Evolutionary conservation across 2,113 vertebrate species (phyloP), one percentile per base, ranked within the genome.

Genomic region (Bos indicus): DNA sequence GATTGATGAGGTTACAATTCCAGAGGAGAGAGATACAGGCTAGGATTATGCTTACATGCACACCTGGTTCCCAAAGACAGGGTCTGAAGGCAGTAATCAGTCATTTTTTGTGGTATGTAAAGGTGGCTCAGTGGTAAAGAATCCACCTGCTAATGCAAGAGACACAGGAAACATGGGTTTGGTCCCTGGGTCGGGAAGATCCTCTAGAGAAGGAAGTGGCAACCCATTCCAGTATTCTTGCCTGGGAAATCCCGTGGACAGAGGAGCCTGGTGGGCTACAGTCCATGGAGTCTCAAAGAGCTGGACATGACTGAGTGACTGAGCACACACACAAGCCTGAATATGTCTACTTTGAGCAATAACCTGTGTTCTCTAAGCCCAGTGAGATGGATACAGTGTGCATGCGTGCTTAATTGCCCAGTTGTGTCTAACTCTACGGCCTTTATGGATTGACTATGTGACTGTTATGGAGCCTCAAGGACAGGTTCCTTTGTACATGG

Each of bases 351-450:
- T 81, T 43, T 59, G 59, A 46, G 46, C 6, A 74, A n/a, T 19
- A 48, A 54, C 5, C 85, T 59, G 16, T 36, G 9, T 67, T 77
- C n/a, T 77, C 74, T 60, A 78, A 85, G 52, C 9, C 74, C 14
- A 43, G 13, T 36, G n/a, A 86, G 51, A 87, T 5, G 30, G 71
- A 51, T n/a, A 17, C 2, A 33, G 19, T 26, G n/a, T 71, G 64
- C 64, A 10, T 67, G 64, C 7, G 1, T 36, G 17, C 64, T 67
- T 67, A 67, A 36, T 10, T 36, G 64, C 64, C 33, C 64, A 36
- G 17, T 67, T 0, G 7, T 36, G 33, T 5, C 64, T 36, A 36
- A 67, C 33, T 67, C 33, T 67, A 19, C 0, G 2, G 11, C 33
- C 33, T 5, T 21, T 67, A n/a, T 67, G 33, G 64, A 67, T 33